These are phyloP conservation scores for Lagopus muta DNA, from an alignment of 2,113 vertebrate species.

Conservation along the genomic window DNA sequence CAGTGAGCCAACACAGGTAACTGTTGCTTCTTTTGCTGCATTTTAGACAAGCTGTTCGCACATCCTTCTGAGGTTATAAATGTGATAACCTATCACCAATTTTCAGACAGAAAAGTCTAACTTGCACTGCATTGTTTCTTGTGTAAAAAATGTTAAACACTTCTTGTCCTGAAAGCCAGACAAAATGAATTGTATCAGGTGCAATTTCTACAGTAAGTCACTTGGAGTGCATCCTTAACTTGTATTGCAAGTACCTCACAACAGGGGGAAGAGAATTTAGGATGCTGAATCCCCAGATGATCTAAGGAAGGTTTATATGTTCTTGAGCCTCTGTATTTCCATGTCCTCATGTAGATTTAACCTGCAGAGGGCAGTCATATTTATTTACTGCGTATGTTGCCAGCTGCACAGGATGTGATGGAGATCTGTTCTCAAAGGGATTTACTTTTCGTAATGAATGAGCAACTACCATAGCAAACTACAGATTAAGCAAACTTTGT, in stretches of 20 bases:
- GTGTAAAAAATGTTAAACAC: background rate
- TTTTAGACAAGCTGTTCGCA: background rate
- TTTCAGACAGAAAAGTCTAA: background rate
- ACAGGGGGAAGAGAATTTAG: background rate
- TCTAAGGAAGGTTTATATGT: background rate
- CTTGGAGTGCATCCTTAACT: background rate
- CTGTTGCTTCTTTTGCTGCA: background rate
- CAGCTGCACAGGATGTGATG: background rate
- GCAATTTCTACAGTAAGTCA: background rate
- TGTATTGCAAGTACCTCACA: background rate
- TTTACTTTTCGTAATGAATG: background rate
- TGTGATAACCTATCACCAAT: background rate
- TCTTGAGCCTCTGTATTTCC: background rate
- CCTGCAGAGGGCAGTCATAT: constrained; percentile 6
- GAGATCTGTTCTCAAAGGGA: background rate
- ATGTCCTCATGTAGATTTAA: background rate
- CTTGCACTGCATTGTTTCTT: background rate
- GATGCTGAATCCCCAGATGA: background rate
- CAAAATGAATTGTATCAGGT: background rate
- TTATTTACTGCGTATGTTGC: background rate
- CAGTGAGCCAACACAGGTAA: constrained; percentile 77
- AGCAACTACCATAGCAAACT: background rate
- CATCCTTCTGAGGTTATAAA: background rate
- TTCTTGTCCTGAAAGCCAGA: background rate
- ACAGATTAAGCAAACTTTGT: background rate